Evolutionary conservation across 2,113 vertebrate species (phyloP).

Genomic region (Delphinapterus leucas): DNA sequence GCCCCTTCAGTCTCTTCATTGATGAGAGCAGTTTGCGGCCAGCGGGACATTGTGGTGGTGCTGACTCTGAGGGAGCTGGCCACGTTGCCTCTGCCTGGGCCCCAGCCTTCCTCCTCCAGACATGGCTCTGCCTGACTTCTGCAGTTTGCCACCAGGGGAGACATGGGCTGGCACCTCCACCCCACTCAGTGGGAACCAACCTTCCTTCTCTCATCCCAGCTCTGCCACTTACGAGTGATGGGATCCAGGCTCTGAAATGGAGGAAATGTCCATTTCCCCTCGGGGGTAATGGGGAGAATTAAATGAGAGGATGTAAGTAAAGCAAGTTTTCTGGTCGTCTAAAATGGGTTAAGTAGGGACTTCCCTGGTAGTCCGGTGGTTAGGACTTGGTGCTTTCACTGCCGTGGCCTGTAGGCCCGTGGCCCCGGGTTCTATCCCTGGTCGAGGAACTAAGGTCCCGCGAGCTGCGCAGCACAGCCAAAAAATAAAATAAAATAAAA

Average conservation of each 20-base stretch:
- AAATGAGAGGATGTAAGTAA: neutral
- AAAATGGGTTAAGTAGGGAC: neutral
- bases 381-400: neutral
- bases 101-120: neutral
- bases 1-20: neutral
- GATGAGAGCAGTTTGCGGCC: neutral
- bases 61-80: neutral
- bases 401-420: neutral
- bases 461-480: neutral
- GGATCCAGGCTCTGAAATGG: neutral
- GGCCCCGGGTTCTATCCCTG: neutral
- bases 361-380: neutral
- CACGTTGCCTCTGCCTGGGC: neutral
- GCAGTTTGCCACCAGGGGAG: neutral
- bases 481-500: neutral
- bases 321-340: neutral
- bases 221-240: neutral
- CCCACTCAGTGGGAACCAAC: neutral
- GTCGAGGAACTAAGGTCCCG: neutral
- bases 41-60: accelerated
- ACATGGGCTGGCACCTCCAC: neutral
- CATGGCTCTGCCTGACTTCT: neutral
- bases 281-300: neutral
- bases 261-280: neutral
- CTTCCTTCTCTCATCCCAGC: neutral